A percentile compares a stretch with the other conserved stretches of the same genome.
These are phyloP conservation scores for Steatocranus sp. DNA, from an alignment of 2,797 vertebrate species.

Conservation along the genomic window DNA sequence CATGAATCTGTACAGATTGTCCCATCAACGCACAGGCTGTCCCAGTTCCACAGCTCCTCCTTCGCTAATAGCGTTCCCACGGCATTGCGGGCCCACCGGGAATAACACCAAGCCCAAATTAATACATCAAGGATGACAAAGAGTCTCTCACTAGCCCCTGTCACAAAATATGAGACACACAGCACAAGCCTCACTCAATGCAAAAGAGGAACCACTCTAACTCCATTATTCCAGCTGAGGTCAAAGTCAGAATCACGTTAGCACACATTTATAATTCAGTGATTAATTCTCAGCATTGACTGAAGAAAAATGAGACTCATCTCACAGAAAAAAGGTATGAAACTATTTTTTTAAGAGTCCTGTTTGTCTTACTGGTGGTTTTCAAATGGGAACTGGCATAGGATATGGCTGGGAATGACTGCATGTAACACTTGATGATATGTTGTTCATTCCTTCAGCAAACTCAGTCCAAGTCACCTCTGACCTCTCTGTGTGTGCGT, in stretches of 20 bases:
- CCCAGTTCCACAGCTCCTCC: constrained; percentile 30
- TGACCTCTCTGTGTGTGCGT: constrained; percentile 47
- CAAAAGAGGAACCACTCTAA: constrained; percentile 3
- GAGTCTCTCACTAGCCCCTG: constrained; percentile 1
- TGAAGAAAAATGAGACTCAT: constrained; percentile 12
- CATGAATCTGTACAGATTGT: constrained; percentile 64
- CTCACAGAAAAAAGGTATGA: constrained; percentile 20
- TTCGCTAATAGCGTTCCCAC: constrained; percentile 8
- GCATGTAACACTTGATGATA: constrained; percentile 43
- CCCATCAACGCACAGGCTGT: constrained; percentile 54
- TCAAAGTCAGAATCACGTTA: constrained; percentile 6
- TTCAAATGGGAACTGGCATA: constrained; percentile 29
- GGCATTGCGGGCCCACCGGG: constrained; percentile 2
- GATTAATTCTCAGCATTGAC: background rate
- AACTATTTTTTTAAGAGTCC: background rate
- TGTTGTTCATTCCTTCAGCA: constrained; percentile 29
- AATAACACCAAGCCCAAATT: constrained; percentile 33
- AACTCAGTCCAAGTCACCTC: constrained; percentile 28
- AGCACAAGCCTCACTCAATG: constrained; percentile 23
- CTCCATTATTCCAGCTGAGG: background rate
- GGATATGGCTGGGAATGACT: constrained; percentile 31
- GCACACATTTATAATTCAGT: background rate
- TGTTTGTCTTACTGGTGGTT: background rate
- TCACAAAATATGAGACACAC: constrained; percentile 32
- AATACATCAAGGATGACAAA: constrained; percentile 32